These are phyloP conservation scores for Papilio polyxenes DNA, from an alignment of 1,140 invertebrate genomes.

Conservation along the genomic window DNA sequence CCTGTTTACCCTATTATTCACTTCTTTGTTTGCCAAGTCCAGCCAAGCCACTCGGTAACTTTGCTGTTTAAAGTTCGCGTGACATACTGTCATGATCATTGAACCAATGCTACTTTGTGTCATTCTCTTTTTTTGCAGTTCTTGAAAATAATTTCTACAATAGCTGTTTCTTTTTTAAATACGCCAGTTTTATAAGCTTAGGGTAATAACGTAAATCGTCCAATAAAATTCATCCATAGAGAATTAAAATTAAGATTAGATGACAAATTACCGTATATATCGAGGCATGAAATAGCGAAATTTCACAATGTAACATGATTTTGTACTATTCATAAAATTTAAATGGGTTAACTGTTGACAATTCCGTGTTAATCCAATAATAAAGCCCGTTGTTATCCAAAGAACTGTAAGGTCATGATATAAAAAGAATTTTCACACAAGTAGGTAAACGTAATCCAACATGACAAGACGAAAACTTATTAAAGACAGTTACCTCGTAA, in stretches of 20 bases:
- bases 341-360: background rate
- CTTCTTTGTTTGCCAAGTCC: slow-evolving; percentile 63
- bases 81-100: slow-evolving; percentile 63
- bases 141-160: background rate
- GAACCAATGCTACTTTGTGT: slow-evolving; percentile 41
- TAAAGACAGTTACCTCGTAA: slow-evolving; percentile 54
- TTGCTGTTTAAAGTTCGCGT: slow-evolving; percentile 61
- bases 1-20: slow-evolving; percentile 72
- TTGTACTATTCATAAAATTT: background rate
- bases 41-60: slow-evolving; percentile 52
- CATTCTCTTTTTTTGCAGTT: background rate
- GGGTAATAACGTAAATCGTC: background rate
- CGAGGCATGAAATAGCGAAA: background rate
- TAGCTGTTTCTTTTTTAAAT: background rate
- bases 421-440: background rate
- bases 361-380: slow-evolving; percentile 4
- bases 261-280: background rate
- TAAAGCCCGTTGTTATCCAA: slow-evolving; percentile 9
- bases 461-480: slow-evolving; percentile 51
- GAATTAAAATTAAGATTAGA: background rate
- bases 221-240: background rate
- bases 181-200: background rate
- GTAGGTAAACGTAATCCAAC: slow-evolving; percentile 43
- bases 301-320: background rate
- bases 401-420: background rate